Percentiles rank a stretch among this genome's conserved stretches.
phyloP scores from a whole-genome alignment of 2,113 vertebrate genomes.

The Lucifuga dentata region DNA sequence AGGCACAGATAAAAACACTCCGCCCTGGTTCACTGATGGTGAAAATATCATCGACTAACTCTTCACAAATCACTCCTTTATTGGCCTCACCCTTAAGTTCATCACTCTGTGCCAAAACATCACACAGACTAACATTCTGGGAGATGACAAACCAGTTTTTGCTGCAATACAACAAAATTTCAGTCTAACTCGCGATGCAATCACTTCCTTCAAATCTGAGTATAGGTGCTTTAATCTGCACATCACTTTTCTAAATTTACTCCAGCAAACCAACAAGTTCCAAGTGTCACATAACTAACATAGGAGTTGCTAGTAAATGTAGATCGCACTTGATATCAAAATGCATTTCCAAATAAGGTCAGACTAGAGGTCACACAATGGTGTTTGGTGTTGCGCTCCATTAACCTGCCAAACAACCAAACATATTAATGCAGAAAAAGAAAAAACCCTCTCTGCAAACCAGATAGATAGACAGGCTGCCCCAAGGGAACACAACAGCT shows the following conservation, averaged over 20 bases:
- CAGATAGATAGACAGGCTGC: constrained; percentile 57
- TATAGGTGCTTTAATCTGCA: background rate
- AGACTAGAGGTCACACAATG: constrained; percentile 62
- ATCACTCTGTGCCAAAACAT: constrained; percentile 46
- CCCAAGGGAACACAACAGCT: constrained; percentile 63
- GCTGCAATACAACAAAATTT: constrained; percentile 7
- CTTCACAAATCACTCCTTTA: constrained; percentile 66
- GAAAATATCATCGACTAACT: constrained; percentile 82
- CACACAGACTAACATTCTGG: constrained; percentile 40
- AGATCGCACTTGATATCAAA: constrained; percentile 32
- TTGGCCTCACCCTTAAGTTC: constrained; percentile 52
- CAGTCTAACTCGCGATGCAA: constrained; percentile 6
- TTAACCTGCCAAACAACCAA: constrained; percentile 69
- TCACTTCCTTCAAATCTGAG: background rate
- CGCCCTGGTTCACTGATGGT: constrained; percentile 77
- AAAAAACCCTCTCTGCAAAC: constrained; percentile 35
- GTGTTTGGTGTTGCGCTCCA: constrained; percentile 69
- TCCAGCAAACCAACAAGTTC: constrained; percentile 8
- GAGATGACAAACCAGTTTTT: constrained; percentile 53
- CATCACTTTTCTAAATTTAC: background rate
- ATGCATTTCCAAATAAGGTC: constrained; percentile 65
- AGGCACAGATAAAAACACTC: constrained; percentile 77
- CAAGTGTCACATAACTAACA: background rate
- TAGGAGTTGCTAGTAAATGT: constrained; percentile 8
- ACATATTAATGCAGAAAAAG: constrained; percentile 59